Conservation (phyloP, 2,888 invertebrate genomes). For the Hydriomena furcata region DNA sequence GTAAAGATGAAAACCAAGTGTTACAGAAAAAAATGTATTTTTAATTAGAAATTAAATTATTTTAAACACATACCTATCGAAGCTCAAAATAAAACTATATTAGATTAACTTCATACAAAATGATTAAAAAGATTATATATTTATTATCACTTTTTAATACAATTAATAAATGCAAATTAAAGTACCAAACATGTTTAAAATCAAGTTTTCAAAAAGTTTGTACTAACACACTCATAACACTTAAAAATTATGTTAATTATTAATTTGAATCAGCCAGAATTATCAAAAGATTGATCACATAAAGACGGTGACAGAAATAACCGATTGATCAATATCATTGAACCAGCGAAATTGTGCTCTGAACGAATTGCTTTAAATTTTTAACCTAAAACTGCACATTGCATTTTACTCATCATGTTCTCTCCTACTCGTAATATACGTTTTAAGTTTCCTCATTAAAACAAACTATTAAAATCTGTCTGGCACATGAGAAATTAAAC, state of each 20-base stretch:
- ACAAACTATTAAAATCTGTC: too few relatives aligned
- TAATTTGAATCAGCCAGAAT: conserved; percentile 31
- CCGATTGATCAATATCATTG: neutral
- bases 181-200: conserved; percentile 49
- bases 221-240: conserved; percentile 48
- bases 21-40: conserved; percentile 65
- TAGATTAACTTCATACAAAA: conserved; percentile 47
- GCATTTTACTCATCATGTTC: too few relatives aligned
- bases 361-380: too few relatives aligned
- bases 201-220: conserved; percentile 57
- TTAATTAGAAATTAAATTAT: conserved; percentile 60
- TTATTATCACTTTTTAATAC: conserved; percentile 60
- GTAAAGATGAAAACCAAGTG: conserved; percentile 27
- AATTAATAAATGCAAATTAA: conserved; percentile 70
- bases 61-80: conserved; percentile 47
- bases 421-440: too few relatives aligned
- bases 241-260: conserved; percentile 36
- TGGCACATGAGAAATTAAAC: too few relatives aligned
- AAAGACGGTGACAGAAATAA: neutral
- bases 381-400: too few relatives aligned
- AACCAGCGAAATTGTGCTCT: too few relatives aligned
- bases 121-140: conserved; percentile 25
- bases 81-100: conserved; percentile 54
- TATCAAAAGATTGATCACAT: neutral
- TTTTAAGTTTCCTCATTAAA: too few relatives aligned